Conservation (phyloP, 2,888 invertebrate genomes). For the Chymomyza amoena region DNA sequence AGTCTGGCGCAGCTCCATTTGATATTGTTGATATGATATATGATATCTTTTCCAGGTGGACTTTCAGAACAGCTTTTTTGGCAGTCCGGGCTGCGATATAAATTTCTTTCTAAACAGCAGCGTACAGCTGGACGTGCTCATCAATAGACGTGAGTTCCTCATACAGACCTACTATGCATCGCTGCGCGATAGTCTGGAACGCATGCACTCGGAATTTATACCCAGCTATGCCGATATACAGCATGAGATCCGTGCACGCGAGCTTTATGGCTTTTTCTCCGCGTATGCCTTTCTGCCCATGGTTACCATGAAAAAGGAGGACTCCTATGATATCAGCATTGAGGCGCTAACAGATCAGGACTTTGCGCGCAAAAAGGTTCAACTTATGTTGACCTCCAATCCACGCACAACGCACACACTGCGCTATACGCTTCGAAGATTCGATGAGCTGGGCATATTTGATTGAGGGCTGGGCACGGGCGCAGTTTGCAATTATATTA, state of each 20-base stretch:
- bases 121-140: conserved; percentile 74
- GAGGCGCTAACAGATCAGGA: conserved; percentile 73
- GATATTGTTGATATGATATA: neutral
- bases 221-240: conserved; percentile 70
- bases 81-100: conserved; percentile 78
- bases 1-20: conserved; percentile 46
- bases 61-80: conserved; percentile 76
- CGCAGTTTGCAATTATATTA: neutral
- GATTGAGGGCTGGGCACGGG: conserved; percentile 49
- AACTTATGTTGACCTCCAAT: conserved; percentile 76
- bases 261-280: conserved; percentile 76
- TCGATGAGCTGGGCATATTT: conserved; percentile 75
- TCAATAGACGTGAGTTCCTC: conserved; percentile 69
- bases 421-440: conserved; percentile 70
- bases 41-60: conserved; percentile 65
- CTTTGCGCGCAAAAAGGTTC: conserved; percentile 73
- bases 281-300: conserved; percentile 77
- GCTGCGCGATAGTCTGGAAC: conserved; percentile 62
- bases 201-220: conserved; percentile 62
- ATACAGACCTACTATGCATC: conserved; percentile 72
- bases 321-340: conserved; percentile 74
- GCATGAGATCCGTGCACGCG: conserved; percentile 67
- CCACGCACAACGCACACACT: conserved; percentile 74
- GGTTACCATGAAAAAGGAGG: conserved; percentile 77
- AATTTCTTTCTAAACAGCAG: conserved; percentile 78